Percentiles rank a stretch among this genome's conserved stretches.
Evolutionary conservation across 2,888 invertebrate species (phyloP).

Genomic region (Lasius platythorax): DNA sequence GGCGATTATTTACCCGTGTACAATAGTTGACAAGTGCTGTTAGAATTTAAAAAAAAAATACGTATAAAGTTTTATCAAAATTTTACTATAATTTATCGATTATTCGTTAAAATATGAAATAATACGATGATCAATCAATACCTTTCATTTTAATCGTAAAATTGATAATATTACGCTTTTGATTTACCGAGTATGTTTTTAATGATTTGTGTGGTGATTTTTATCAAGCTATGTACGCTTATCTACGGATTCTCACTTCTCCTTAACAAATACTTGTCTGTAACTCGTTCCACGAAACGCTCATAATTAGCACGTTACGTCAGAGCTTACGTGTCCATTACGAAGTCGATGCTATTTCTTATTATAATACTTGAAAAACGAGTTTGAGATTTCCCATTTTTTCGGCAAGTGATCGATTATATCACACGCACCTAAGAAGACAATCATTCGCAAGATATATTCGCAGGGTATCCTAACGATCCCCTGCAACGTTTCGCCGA

Average conservation of each 20-base stretch:
- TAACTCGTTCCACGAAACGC: slow-evolving; percentile 10
- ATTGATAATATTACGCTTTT: not conserved
- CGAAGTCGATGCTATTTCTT: slow-evolving; percentile 8
- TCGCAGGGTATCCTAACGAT: slow-evolving; percentile 75
- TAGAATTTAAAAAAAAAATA: not conserved
- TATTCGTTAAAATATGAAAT: not conserved
- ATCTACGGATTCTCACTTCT: not conserved
- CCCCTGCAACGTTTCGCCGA: slow-evolving; percentile 72
- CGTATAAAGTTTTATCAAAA: not conserved
- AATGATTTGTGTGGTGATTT: not conserved
- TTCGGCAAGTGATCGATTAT: slow-evolving; percentile 52
- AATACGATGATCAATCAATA: not conserved
- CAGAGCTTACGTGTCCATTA: not conserved
- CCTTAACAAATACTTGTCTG: not conserved
- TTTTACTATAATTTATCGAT: not conserved
- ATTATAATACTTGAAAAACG: slow-evolving; percentile 37
- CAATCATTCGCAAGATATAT: slow-evolving; percentile 74
- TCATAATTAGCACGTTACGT: slow-evolving; percentile 40
- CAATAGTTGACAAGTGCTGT: not conserved
- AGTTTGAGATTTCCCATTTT: slow-evolving; percentile 48
- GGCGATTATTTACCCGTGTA: slow-evolving; percentile 16
- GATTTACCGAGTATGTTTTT: not conserved
- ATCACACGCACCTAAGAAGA: slow-evolving; percentile 62
- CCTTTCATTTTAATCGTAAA: not conserved
- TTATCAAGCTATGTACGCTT: not conserved